Conservation (phyloP, 2,797 vertebrate species). For the Pipistrellus pipistrellus region DNA sequence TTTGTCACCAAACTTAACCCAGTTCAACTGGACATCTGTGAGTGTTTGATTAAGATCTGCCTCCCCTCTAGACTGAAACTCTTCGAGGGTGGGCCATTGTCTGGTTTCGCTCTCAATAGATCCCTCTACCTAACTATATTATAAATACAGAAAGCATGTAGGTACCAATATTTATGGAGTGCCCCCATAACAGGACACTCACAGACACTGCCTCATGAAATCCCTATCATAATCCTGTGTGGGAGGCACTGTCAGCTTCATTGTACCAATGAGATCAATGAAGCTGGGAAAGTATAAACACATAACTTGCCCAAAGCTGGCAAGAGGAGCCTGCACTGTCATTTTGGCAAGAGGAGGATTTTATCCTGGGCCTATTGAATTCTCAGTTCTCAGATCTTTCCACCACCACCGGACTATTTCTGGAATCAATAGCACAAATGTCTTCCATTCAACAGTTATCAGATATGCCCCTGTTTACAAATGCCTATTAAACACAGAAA, state of each 20-base stretch:
- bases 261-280: constrained; percentile 1
- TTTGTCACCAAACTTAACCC: not conserved
- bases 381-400: not conserved
- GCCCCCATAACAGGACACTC: not conserved
- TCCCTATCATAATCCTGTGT: not conserved
- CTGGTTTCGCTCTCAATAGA: not conserved
- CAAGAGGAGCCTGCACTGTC: not conserved
- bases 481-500: not conserved
- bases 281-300: not conserved
- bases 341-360: not conserved
- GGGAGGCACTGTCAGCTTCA: not conserved
- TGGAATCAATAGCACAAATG: not conserved
- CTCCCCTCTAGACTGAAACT: not conserved
- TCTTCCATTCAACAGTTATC: not conserved
- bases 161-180: not conserved
- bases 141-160: not conserved
- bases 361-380: not conserved
- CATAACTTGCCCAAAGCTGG: not conserved
- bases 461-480: not conserved
- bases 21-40: not conserved
- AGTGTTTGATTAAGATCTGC: not conserved
- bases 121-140: not conserved
- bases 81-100: not conserved
- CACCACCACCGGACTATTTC: not conserved
- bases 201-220: not conserved